phyloP scores from a whole-genome alignment of 2,888 invertebrate species.

The Drosophila mettleri region DNA sequence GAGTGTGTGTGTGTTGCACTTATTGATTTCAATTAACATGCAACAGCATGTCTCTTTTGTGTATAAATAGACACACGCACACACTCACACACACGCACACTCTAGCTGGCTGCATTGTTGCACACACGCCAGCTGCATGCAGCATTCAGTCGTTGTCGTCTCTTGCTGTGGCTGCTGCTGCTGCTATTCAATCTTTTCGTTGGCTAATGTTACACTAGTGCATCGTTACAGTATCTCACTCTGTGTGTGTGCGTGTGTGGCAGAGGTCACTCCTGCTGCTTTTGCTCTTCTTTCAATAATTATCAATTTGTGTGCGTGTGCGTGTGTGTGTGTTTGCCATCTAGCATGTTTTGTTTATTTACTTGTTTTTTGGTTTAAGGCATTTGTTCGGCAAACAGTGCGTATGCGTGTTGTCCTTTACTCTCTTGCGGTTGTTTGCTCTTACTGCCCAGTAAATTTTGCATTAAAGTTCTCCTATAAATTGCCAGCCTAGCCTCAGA shows the following conservation, averaged over 20 bases:
- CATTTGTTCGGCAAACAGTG: constrained; percentile 67
- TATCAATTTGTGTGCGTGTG: constrained; percentile 68
- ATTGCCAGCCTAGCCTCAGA: constrained; percentile 27
- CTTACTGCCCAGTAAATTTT: constrained; percentile 57
- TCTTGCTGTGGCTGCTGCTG: constrained; percentile 38
- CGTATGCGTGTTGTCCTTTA: constrained; percentile 67
- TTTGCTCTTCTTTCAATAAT: constrained; percentile 65
- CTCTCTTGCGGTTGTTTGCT: constrained; percentile 43
- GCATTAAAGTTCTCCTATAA: constrained; percentile 50
- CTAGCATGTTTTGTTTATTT: constrained; percentile 71
- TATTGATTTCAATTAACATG: constrained; percentile 82
- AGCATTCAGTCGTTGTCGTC: constrained; percentile 48
- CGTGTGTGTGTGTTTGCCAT: constrained; percentile 34
- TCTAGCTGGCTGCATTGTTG: constrained; percentile 35
- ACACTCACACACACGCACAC: constrained; percentile 19
- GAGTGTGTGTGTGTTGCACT: constrained; percentile 62
- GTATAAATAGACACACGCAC: constrained; percentile 40
- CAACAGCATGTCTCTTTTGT: constrained; percentile 79
- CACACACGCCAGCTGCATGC: constrained; percentile 52
- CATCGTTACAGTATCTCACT: constrained; percentile 68
- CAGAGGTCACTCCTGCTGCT: constrained; percentile 52
- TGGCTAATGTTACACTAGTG: constrained; percentile 80
- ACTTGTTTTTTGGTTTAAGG: constrained; percentile 76
- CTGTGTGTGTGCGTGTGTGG: constrained; percentile 15
- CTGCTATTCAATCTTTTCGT: constrained; percentile 77